phyloP scores from a whole-genome alignment of 2,888 invertebrate genomes.

The Synergus itoensis region DNA sequence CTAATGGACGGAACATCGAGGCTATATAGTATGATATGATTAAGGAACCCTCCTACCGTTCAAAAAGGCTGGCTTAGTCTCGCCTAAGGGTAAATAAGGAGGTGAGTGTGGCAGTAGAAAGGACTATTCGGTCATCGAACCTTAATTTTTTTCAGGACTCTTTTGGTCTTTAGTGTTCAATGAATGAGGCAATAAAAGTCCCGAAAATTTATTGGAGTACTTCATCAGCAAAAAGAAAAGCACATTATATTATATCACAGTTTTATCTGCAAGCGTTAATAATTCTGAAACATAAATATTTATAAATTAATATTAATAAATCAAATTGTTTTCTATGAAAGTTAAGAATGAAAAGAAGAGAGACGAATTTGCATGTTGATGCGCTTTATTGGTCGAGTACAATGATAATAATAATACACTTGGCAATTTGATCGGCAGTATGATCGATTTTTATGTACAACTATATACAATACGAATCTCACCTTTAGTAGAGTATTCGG shows the following conservation, averaged over 20 bases:
- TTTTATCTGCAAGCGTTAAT: neutral
- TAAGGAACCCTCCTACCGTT: constrained; percentile 54
- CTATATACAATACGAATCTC: constrained; percentile 67
- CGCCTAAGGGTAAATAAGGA: constrained; percentile 56
- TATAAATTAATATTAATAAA: too few relatives aligned
- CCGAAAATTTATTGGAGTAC: neutral
- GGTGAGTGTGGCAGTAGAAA: constrained; percentile 15
- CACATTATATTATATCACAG: neutral
- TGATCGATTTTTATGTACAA: constrained; percentile 71
- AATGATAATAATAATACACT: constrained; percentile 71
- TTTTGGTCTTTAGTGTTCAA: neutral
- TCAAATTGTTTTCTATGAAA: neutral
- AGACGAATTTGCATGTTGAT: constrained; percentile 49
- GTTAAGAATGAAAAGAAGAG: neutral
- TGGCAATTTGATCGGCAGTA: constrained; percentile 72
- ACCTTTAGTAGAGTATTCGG: neutral
- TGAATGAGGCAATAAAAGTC: neutral
- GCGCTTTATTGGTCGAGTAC: constrained; percentile 74
- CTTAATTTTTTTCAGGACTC: neutral
- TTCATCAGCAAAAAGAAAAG: neutral
- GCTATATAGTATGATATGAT: constrained; percentile 51
- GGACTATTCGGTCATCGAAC: constrained; percentile 8
- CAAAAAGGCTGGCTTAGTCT: constrained; percentile 52
- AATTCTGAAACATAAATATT: neutral
- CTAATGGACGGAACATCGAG: constrained; percentile 51